Conservation (phyloP, 2,797 vertebrate species). For the Gephyroberyx darwinii region DNA sequence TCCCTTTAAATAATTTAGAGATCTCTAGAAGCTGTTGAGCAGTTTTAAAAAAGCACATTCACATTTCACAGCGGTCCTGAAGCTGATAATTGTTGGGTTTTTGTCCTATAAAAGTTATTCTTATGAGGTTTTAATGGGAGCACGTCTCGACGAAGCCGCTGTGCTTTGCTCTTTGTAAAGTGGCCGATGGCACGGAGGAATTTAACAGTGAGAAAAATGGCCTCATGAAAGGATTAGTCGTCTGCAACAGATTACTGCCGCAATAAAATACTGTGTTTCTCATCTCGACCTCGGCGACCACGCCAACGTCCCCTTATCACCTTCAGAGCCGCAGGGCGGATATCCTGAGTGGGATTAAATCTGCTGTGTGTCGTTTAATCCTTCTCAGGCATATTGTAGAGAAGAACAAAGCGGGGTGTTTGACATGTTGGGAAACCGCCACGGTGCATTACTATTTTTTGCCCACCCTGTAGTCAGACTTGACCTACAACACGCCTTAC, state of each 20-base stretch:
- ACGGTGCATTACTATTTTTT: not conserved
- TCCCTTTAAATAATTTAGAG: conserved; percentile 47
- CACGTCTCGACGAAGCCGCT: conserved; percentile 53
- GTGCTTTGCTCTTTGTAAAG: conserved; percentile 64
- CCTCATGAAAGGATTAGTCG: conserved; percentile 77
- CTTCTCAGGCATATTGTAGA: conserved; percentile 31
- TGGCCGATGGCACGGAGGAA: conserved; percentile 63
- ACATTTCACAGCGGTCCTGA: conserved; percentile 36
- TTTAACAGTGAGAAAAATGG: conserved; percentile 62
- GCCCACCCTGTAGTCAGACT: not conserved
- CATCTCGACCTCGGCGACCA: conserved; percentile 46
- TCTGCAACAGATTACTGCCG: conserved; percentile 73
- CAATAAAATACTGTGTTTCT: conserved; percentile 66
- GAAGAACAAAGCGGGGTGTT: conserved; percentile 1
- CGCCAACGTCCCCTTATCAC: conserved; percentile 53
- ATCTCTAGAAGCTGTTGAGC: conserved; percentile 21
- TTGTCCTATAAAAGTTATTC: conserved; percentile 55
- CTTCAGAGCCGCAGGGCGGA: conserved; percentile 38
- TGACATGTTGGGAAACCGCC: conserved; percentile 1
- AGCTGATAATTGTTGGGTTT: conserved; percentile 58
- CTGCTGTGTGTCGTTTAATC: conserved; percentile 44
- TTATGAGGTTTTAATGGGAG: conserved; percentile 67
- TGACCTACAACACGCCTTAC: not conserved
- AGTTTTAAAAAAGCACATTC: conserved; percentile 42
- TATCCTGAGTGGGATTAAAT: conserved; percentile 31